Base-by-base conservation (phyloP, 2,113 vertebrate genomes). In the Coryphaenoides rupestris region DNA sequence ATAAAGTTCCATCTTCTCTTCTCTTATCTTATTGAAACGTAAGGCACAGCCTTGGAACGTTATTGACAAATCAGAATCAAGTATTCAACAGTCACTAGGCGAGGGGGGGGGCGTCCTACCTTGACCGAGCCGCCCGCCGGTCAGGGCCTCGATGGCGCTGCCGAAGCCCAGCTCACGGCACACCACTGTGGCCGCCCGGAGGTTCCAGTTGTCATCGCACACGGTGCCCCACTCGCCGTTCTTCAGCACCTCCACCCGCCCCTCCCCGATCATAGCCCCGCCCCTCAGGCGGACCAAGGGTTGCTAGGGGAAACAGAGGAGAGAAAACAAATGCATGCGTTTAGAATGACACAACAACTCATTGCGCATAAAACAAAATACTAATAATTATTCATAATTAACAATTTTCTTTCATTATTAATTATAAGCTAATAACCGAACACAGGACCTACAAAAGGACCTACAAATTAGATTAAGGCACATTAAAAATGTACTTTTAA, bases 91-190 rank as follows among this genome's bases (percentile, higher is more conserved):
- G 28, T 33, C 10, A 10, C 5, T 2, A 10, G 28, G 33, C 9
- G 28, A 9, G 28, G 33, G 33, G 33, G 33, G 33, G 0, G 52
- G 46, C 19, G 50, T 55, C 28, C 1, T 79, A 98, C 96, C 96
- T 93, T 99, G 94, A 5, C 96, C 96, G 1, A 96, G 79, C 19
- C 85, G 79, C 0, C 90, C 95, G 0, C 93, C 93, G 0, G 86
- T 77, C 58, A 98, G 63, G 0, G 95, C 96, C 61, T 99, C 95
- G 74, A 91, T 95, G 73, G 96, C 96, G 0, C 92, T 95, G 1
- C 96, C 96, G 0, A 94, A 99, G 4, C 96, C 96, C 78, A 98
- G 88, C 81, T 99, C 95, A 14, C 96, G 82, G 81, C 96, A 99
- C 77, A 95, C 93, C 73, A 99, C 94, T 0, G 93, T 95, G 81